Base-by-base conservation (phyloP, 1,140 invertebrate genomes). In the Drosophila pseudoobscura region DNA sequence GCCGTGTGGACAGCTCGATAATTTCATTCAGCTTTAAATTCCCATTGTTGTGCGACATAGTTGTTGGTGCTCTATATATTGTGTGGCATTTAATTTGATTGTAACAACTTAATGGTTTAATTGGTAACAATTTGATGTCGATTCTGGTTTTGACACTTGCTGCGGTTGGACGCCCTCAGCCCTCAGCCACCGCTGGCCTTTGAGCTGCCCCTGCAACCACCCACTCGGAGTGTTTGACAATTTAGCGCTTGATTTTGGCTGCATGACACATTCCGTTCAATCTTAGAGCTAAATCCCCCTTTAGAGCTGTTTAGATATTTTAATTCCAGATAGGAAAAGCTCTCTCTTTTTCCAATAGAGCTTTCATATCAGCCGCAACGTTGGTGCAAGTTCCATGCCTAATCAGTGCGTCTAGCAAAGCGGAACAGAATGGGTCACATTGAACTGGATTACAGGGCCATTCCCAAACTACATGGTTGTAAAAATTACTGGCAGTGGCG, bases 81-180 rank as follows among this genome's bases (percentile, higher is more conserved):
- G 13, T 3, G 43, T 56, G 31, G 24, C 24, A 44, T 71, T 77
- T 80, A 62, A 87, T 84, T 78, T 64, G 78, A 76, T 82, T 82
- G 56, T 85, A 90, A 90, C 76, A 90, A 85, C 78, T 89, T 90
- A 90, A 90, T 90, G 35, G 78, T 87, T 83, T 87, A 87, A 85
- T 82, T 80, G 78, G 44, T 24, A 50, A 66, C 44, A 50, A 66
- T 75, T 75, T 58, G 29, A 20, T 20, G 72, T 17, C 20, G 22
- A 35, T 56, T 54, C 31, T 39, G 52, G 11, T 13, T 49, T 68
- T 75, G 47, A 75, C 62, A 75, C 80, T 84, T 82, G 78, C 64
- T 75, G 75, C 79, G 35, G 2, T 62, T 78, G 63, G 50, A 39
- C 54, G 66, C 62, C 51, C 57, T 47, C 39, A 29, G 45, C 47